Conservation (phyloP, 2,113 vertebrate species). For the western clawed frog (Xenopus tropicalis) region UCB_Xtro_10.0 CM004447.2:104378501-104379000, state of each 20-base stretch:
- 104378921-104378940: background rate
- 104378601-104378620: too few relatives aligned
- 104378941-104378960: background rate
- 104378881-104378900: background rate
- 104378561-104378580: too few relatives aligned
- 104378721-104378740: background rate
- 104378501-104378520: too few relatives aligned
- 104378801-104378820: background rate
- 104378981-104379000: background rate
- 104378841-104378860: background rate
- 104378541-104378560: too few relatives aligned
- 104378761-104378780: background rate
- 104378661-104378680: too few relatives aligned
- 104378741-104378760: background rate
- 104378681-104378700: too few relatives aligned
- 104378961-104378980: background rate
- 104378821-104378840: background rate
- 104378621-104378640: too few relatives aligned
- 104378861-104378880: background rate
- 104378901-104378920: background rate
- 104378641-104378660: too few relatives aligned
- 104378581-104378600: too few relatives aligned
- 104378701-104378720: too few relatives aligned
- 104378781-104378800: background rate
- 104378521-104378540: too few relatives aligned